Conservation (phyloP, 2,888 invertebrate species). For the Caenorhabditis sp. region DNA sequence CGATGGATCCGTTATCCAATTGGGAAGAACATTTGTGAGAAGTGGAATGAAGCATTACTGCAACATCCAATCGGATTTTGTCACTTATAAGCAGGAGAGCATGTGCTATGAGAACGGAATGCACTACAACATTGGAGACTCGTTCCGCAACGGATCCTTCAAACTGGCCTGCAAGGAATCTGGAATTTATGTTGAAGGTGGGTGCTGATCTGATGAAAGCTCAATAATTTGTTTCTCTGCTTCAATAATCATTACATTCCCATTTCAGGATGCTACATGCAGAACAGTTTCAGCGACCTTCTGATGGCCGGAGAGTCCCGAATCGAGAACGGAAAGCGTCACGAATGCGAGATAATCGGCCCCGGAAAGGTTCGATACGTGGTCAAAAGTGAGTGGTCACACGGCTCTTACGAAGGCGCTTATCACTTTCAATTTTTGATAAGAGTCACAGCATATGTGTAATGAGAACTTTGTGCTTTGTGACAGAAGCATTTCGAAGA, state of each 20-base stretch:
- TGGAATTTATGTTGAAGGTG: conserved; percentile 79
- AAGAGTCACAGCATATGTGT: no score
- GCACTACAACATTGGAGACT: conserved; percentile 81
- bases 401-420: no score
- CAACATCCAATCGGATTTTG: conserved; percentile 77
- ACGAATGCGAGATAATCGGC: conserved; percentile 77
- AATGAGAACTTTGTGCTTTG: conserved; percentile 5
- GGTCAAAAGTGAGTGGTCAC: conserved; percentile 75
- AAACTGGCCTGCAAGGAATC: conserved; percentile 77
- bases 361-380: conserved; percentile 80
- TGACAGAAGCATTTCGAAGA: neutral
- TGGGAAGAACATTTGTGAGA: conserved; percentile 77
- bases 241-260: conserved; percentile 39
- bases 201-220: neutral
- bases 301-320: conserved; percentile 76
- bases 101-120: conserved; percentile 82
- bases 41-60: conserved; percentile 80
- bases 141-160: conserved; percentile 81
- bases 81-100: conserved; percentile 81
- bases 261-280: conserved; percentile 81
- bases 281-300: conserved; percentile 74
- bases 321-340: conserved; percentile 77
- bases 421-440: no score
- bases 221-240: no score
- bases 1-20: conserved; percentile 81